Evolutionary conservation across 2,113 vertebrate species (phyloP).

Genomic region (Clarias gariepinus): DNA sequence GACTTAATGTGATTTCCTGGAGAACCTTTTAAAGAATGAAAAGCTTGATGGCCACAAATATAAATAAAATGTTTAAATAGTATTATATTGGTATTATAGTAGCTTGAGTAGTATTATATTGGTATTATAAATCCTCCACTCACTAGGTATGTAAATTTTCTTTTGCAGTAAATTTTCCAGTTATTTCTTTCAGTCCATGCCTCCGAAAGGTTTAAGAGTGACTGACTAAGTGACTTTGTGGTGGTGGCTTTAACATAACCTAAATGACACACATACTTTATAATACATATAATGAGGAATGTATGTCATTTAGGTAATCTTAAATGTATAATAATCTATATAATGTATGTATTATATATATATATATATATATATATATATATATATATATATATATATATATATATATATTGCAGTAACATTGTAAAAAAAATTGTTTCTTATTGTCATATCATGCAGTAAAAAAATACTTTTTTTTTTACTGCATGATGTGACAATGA

Average conservation of each 20-base stretch:
- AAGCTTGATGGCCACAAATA: background rate
- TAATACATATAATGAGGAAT: too few relatives aligned
- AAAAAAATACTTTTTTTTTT: background rate
- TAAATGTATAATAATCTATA: too few relatives aligned
- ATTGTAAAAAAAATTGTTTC: too few relatives aligned
- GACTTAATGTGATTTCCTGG: background rate
- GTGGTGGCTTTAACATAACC: background rate
- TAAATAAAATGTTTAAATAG: background rate
- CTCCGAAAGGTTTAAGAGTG: background rate
- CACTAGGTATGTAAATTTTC: background rate
- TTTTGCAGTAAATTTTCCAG: background rate
- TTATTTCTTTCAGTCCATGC: background rate
- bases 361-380: too few relatives aligned
- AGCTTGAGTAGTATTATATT: background rate
- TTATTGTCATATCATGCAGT: too few relatives aligned
- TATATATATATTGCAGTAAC: too few relatives aligned
- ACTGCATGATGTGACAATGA: background rate
- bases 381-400: too few relatives aligned
- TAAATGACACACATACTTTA: background rate
- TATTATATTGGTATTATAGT: background rate
- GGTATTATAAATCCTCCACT: background rate
- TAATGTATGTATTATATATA: too few relatives aligned
- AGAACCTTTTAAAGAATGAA: background rate
- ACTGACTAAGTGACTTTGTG: background rate
- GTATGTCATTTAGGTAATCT: too few relatives aligned